Base-by-base conservation (phyloP, 2,113 vertebrate species). In the Aphyosemion australe region DNA sequence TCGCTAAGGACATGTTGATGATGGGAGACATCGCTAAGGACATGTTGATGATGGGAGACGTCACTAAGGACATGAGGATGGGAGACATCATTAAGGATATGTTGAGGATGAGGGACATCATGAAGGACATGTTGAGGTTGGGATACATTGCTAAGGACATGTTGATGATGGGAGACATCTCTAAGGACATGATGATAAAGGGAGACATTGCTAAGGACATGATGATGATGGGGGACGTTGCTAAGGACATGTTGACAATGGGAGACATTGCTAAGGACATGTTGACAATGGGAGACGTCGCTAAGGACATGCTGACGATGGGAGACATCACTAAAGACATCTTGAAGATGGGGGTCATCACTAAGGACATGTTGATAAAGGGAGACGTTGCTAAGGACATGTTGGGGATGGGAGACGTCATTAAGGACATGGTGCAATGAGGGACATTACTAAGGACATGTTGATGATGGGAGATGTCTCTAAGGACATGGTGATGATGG, bases 151-250 rank as follows among this genome's bases (percentile, higher is more conserved):
- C 14, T 50, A 43, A 47, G 52, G 63, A 83, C 74, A 73, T 68
- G 56, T 58, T 73, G 61, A 5, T 7, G 47, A 63, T 19, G 37
- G 49, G 46, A 76, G 58, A 71, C 58, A 49, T 54, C 37, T 49
- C 14, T 50, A 43, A 47, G 52, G 63, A 83, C 74, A 73, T 68
- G 56, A 55, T 73, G 61, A 5, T 7, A 43, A 63, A n/a, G 37
- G 49, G 46, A 76, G 58, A 71, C 58, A n/a, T n/a, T n/a, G n/a
- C 14, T 50, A 43, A 47, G 52, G 63, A 83, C 74, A 73, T 68
- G 56, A 55, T 73, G 61, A 5, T 7, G 47, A 63, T 19, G 37
- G 49, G 46, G 74, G 58, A 71, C 58, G n/a, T n/a, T n/a, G n/a
- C 14, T 50, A 43, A 47, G 52, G 63, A 83, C 74, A 73, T 68